Evolutionary conservation across 2,888 invertebrate genomes (phyloP).

Genomic region (Dryocosmus kuriphilus): DNA sequence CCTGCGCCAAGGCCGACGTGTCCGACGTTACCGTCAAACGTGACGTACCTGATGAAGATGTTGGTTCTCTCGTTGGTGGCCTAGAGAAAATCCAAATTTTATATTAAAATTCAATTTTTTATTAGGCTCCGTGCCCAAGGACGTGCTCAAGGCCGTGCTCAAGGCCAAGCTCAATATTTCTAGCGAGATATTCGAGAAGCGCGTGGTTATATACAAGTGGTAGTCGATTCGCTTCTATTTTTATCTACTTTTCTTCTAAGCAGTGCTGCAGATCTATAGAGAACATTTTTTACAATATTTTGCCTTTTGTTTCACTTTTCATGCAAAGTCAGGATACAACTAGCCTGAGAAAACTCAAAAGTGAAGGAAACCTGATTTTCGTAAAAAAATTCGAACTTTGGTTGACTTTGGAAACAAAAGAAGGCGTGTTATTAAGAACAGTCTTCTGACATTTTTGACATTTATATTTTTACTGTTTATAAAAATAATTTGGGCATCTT

Average conservation of each 20-base stretch:
- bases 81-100: constrained; percentile 57
- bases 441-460: not conserved
- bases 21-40: constrained; percentile 73
- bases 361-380: not conserved
- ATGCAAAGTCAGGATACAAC: not conserved
- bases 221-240: constrained; percentile 65
- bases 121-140: not conserved
- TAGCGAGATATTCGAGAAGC: constrained; percentile 67
- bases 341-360: not conserved
- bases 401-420: not conserved
- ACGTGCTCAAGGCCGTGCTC: constrained; percentile 35
- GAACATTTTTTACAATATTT: not conserved
- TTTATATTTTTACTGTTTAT: not conserved
- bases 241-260: constrained; percentile 64
- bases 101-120: not conserved
- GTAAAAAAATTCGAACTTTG: not conserved
- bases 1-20: constrained; percentile 72
- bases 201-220: constrained; percentile 68
- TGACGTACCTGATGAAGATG: constrained; percentile 72
- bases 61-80: constrained; percentile 71
- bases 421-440: not conserved
- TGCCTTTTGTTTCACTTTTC: not conserved
- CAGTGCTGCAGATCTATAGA: constrained; percentile 59
- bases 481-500: not conserved
- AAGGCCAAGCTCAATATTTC: constrained; percentile 54